phyloP scores from a whole-genome alignment of 2,113 vertebrate genomes.

The Ictalurus furcatus region DNA sequence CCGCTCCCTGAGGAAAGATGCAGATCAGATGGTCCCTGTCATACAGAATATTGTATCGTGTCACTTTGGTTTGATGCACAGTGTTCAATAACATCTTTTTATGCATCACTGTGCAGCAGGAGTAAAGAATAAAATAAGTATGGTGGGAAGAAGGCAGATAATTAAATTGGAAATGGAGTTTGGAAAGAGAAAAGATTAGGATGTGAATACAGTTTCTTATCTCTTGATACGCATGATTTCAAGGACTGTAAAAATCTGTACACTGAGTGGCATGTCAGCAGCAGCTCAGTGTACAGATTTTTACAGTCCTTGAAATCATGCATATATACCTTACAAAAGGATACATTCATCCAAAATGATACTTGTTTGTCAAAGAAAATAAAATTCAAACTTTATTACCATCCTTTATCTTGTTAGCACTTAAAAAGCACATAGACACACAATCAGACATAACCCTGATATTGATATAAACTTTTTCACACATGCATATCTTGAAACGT shows the following conservation, averaged over 20 bases:
- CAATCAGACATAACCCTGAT: not conserved
- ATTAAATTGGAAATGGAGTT: slow-evolving; percentile 26
- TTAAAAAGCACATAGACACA: not conserved
- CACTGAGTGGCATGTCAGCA: not conserved
- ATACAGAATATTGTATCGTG: slow-evolving; percentile 38
- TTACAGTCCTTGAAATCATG: too few species aligned
- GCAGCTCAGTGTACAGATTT: not conserved
- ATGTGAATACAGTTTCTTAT: not conserved
- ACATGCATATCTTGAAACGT: not conserved
- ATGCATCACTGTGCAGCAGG: slow-evolving; percentile 31
- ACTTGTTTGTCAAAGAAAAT: too few species aligned
- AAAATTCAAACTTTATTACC: not conserved
- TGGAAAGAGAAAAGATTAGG: not conserved
- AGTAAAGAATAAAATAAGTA: not conserved
- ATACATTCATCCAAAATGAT: too few species aligned
- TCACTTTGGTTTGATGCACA: slow-evolving; percentile 29
- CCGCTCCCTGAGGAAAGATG: slow-evolving; percentile 23
- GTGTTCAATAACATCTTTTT: slow-evolving; percentile 25
- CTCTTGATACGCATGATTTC: not conserved
- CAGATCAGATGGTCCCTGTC: slow-evolving; percentile 49
- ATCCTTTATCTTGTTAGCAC: not conserved
- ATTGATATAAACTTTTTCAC: not conserved
- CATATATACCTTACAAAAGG: too few species aligned
- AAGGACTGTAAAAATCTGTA: slow-evolving; percentile 16
- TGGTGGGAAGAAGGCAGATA: slow-evolving; percentile 12